Base-by-base conservation (phyloP, 2,113 vertebrate genomes). In the Theristicus caerulescens region DNA sequence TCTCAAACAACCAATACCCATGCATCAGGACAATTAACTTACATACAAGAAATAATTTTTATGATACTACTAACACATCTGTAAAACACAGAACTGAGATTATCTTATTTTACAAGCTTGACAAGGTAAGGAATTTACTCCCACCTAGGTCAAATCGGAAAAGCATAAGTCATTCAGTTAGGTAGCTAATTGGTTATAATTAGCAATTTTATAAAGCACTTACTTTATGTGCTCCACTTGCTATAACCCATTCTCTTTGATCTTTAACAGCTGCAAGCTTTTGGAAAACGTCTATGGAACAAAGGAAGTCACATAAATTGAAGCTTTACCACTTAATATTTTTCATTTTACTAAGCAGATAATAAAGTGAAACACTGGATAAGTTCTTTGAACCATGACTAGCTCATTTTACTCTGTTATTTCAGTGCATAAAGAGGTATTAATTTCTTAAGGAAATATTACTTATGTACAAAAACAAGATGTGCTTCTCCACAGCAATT, bases 231-330 rank as follows among this genome's bases (percentile, higher is more conserved):
- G 98, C 98, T 70, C 98, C 98, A 12, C 98, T 99, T 74, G 97
- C 58, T 55, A 97, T 98, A 93, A 99, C 94, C 98, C 98, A 98
- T 72, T 97, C 95, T 96, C 98, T 98, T 96, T 99, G 99, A 83
- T 97, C 97, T 91, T 98, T 98, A 71, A 97, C 90, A 16, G 98
- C 97, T 84, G 98, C 98, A 66, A 99, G 94, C 92, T 99, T 99
- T 97, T 99, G 99, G 97, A 99, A 99, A 96, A 99, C 98, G 97
- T 99, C 99, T 99, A 64, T 44, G 62, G 65, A 97, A 94, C 19
- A 85, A 94, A 95, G 38, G 16, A 90, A 93, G 70, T 18, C 36
- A 82, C 24, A 74, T 26, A 69, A 81, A 72, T 61, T 31, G 47
- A 66, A 67, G 54, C 5, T 64, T 88, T 80, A 44, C 12, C 34